Evolutionary conservation across 2,888 invertebrate genomes (phyloP), one percentile per base, ranked within the genome.

Genomic region (Choreutis nemorana): DNA sequence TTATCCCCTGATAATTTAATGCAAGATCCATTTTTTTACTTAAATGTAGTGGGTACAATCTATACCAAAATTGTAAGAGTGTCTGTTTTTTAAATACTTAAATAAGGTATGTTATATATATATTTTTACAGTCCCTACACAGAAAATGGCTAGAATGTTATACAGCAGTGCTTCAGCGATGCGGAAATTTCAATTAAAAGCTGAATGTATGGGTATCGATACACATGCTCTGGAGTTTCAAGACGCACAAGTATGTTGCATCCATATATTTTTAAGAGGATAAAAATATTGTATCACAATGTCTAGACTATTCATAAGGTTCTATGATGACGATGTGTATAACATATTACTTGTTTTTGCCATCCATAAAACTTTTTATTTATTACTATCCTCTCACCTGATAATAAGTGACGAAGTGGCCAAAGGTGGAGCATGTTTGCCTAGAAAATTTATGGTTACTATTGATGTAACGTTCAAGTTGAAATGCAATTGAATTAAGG

Each of bases 131-230:
- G 94, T 94, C 23, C 96, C 95, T 0, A 94, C 94, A 0, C 94
- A 96, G 62, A 97, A 96, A 72, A 92, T 96, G 89, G 92, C 95
- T 0, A 83, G 97, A 4, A 78, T 94, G 46, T 63, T 97, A 30
- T 93, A 91, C 20, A 95, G 96, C 6, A 92, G 93, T 40, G 93
- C 97, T 0, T 91, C 93, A 0, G 94, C 94, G 0, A 90, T 93
- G 66, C 83, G 88, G 8, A 86, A 88, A 41, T 82, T 97, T 31
- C 77, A 90, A 35, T 84, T 84, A 39, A 97, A 97, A 64, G 94
- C 95, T 0, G 90, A 91, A 53, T 81, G 94, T 20, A 93, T 95
- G 90, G 95, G 95, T 2, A 86, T 96, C 1, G 91, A 94, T 58
- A 90, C 90, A 0, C 83, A 86, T 26, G 87, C 89, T 0, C 55